Percentiles rank a stretch among this genome's conserved stretches.
phyloP scores from a whole-genome alignment of 2,888 invertebrate genomes.

The Apamea crenata region DNA sequence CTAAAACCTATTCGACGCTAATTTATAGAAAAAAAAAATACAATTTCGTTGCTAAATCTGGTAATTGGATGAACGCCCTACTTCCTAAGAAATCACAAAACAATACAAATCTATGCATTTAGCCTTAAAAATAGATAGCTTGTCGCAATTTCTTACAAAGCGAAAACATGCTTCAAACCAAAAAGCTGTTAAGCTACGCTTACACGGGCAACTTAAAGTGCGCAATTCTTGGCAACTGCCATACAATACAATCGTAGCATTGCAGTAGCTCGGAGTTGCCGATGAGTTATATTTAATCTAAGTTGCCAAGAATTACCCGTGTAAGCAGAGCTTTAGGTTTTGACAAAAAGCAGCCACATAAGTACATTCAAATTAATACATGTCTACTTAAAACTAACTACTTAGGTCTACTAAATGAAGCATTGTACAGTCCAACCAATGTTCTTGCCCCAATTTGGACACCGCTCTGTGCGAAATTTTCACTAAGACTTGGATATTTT shows the following conservation, averaged over 20 bases:
- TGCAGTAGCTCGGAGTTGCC: neutral
- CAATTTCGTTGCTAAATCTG: neutral
- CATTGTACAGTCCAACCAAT: slow-evolving; percentile 36
- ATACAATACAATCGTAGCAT: neutral
- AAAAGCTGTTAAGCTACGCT: slow-evolving; percentile 1
- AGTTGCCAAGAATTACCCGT: neutral
- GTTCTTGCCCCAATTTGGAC: slow-evolving; percentile 11
- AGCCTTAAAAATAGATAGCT: neutral
- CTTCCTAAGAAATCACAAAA: slow-evolving; percentile 20
- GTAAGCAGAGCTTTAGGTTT: neutral
- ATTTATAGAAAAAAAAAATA: slow-evolving; percentile 12
- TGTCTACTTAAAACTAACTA: slow-evolving; percentile 49
- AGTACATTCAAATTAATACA: slow-evolving; percentile 54
- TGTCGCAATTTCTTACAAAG: slow-evolving; percentile 30
- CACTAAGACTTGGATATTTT: slow-evolving; percentile 25
- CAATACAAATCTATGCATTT: neutral
- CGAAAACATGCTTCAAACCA: slow-evolving; percentile 21
- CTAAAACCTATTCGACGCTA: slow-evolving; percentile 10
- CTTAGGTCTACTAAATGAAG: slow-evolving; percentile 48
- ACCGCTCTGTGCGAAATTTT: slow-evolving; percentile 22
- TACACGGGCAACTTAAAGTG: neutral
- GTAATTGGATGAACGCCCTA: neutral
- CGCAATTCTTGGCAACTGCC: neutral
- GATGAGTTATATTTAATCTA: neutral
- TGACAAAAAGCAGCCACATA: slow-evolving; percentile 36